A percentile compares a stretch with the other conserved stretches of the same genome.
Evolutionary conservation across 2,888 invertebrate species (phyloP).

Genomic region (Sinotaia quadrata): DNA sequence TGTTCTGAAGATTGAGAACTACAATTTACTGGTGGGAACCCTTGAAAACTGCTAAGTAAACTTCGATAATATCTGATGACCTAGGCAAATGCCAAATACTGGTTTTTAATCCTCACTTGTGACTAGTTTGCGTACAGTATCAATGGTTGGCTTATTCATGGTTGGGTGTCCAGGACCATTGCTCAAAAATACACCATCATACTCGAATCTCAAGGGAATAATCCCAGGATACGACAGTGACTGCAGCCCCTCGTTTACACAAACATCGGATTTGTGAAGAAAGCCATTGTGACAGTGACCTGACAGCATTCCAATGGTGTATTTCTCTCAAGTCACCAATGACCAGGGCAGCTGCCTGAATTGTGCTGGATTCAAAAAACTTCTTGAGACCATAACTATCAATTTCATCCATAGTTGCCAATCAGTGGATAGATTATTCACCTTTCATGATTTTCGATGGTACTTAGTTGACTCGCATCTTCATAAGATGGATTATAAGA

Average conservation of each 20-base stretch:
- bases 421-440: constrained; percentile 98
- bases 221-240: constrained; percentile 95
- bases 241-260: constrained; percentile 86
- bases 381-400: constrained; percentile 81
- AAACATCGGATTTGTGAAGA: constrained; percentile 90
- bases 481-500: constrained; percentile 91
- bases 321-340: constrained; percentile 81
- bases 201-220: constrained; percentile 75
- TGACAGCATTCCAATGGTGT: constrained; percentile 90
- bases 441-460: no score
- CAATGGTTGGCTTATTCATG: constrained; percentile 79
- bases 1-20: no score
- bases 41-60: no score
- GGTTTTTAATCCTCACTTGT: constrained; percentile 78
- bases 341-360: constrained; percentile 93
- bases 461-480: no score
- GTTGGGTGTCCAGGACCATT: constrained; percentile 98
- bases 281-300: constrained; percentile 90
- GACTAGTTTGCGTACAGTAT: constrained; percentile 63
- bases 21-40: no score
- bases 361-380: constrained; percentile 91
- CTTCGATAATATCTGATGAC: constrained; percentile 96
- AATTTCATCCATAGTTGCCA: constrained; percentile 91
- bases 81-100: constrained; percentile 98
- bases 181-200: constrained; percentile 95